Evolutionary conservation across 2,888 invertebrate species (phyloP).

Genomic region (Suillia variegata): DNA sequence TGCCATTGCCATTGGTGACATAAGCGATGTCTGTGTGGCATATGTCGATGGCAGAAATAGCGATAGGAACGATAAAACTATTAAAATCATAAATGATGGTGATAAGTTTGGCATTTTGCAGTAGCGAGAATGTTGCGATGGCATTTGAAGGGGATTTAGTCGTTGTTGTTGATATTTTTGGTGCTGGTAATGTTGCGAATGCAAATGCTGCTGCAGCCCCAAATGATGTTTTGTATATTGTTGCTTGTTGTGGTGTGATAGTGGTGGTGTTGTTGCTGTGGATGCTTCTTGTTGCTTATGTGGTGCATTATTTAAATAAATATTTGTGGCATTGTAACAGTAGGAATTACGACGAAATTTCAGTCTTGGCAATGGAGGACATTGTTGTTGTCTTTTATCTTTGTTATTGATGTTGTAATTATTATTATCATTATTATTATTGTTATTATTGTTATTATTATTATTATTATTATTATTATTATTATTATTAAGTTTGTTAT

Average conservation of each 20-base stretch:
- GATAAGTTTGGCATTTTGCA: conserved; percentile 25
- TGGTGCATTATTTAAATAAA: neutral
- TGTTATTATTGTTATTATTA: conserved; percentile 12
- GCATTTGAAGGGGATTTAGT: neutral
- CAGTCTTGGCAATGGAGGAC: conserved; percentile 27
- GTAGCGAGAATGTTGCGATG: neutral
- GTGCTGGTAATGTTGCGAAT: neutral
- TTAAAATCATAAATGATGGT: conserved; percentile 27
- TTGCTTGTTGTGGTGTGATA: conserved; percentile 1
- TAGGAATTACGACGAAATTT: conserved; percentile 26
- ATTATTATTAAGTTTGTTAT: conserved; percentile 8
- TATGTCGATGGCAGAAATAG: conserved; percentile 39
- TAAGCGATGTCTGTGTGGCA: conserved; percentile 33
- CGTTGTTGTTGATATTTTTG: neutral
- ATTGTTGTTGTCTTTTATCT: conserved; percentile 18
- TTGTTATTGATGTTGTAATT: conserved; percentile 8
- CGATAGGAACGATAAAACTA: conserved; percentile 37
- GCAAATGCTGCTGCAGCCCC: neutral
- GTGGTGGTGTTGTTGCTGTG: conserved; percentile 9
- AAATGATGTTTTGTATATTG: neutral
- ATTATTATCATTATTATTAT: conserved; percentile 6
- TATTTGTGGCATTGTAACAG: conserved; percentile 15
- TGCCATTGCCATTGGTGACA: neutral
- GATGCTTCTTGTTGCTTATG: neutral
- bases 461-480: neutral